Evolutionary conservation across 2,888 invertebrate species (phyloP), one percentile per base, ranked within the genome.

Genomic region (Pristionchus japonicus): DNA sequence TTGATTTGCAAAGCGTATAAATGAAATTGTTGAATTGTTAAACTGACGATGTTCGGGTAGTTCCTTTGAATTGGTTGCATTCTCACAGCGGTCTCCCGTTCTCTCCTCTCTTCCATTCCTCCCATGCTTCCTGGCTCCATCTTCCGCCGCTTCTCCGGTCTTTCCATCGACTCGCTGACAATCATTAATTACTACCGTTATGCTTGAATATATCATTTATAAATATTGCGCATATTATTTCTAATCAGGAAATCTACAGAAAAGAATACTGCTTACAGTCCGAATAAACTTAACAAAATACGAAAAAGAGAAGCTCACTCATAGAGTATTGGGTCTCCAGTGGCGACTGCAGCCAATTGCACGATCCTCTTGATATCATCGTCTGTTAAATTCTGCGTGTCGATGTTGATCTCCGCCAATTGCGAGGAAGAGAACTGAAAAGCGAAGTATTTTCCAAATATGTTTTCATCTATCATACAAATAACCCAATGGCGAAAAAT

Each of bases 311-410:
- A 9, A 31, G 31, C 86, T 70, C 13, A 67, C 70, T 86, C 86
- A 37, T 86, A 67, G 4, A 15, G 23, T 6, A 31, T 23, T n/a
- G 57, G n/a, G 20, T 86, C 49, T 31, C 86, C 86, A 47, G 47
- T 70, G 20, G 86, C 86, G 15, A 49, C 70, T 7, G 43, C 86
- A n/a, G 91, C 91, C 20, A 91, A 34, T 27, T 91, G 90, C n/a
- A 92, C 61, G 11, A 92, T 88, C 31, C 89, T 89, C 84, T 91
- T 89, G 15, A 92, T 90, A 84, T 89, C 89, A 20, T 91, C 92
- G 57, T 90, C 89, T 7, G 89, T 89, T 88, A 92, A 67, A 82
- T 91, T 91, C 83, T 91, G 90, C 34, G 91, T 80, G 67, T 92
- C 91, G 17, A 92, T 91, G 52, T 91, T 89, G 47, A 90, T 83